These are phyloP conservation scores for Eudasyphora cyanicolor DNA, from an alignment of 2,888 invertebrate genomes.

Conservation along the genomic window DNA sequence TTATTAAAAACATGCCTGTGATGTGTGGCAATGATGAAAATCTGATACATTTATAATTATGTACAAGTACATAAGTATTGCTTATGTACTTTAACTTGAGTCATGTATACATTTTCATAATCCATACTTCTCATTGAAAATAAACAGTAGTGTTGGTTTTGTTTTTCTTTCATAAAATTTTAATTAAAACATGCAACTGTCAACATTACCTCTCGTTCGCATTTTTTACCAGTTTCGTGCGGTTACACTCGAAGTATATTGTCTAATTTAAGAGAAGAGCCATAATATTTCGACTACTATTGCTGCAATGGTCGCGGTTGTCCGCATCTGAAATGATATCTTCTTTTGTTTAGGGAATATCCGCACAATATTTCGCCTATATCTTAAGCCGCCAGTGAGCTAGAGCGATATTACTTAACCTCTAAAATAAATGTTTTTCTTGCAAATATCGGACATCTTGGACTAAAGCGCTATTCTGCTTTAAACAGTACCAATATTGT, in stretches of 20 bases:
- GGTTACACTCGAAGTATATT: not conserved
- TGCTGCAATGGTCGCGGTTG: too few relatives aligned
- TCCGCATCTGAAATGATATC: too few relatives aligned
- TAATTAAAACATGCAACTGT: conserved; percentile 56
- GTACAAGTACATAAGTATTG: not conserved
- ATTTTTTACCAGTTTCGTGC: not conserved
- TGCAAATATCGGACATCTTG: too few relatives aligned
- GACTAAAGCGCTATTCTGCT: too few relatives aligned
- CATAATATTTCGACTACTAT: too few relatives aligned
- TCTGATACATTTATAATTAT: conserved; percentile 28
- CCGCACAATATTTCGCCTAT: too few relatives aligned
- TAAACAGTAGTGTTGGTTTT: conserved; percentile 3
- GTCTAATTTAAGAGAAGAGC: not conserved
- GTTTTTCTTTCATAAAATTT: conserved; percentile 42
- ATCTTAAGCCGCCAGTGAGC: too few relatives aligned
- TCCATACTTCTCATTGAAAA: conserved; percentile 32
- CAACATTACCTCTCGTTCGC: conserved; percentile 23
- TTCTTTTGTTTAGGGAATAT: too few relatives aligned
- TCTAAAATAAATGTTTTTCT: too few relatives aligned
- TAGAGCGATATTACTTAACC: too few relatives aligned
- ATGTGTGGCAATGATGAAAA: not conserved
- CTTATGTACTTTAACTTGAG: not conserved
- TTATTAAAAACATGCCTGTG: conserved; percentile 8
- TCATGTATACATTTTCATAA: conserved; percentile 10
- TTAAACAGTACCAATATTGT: too few relatives aligned